These are phyloP conservation scores for Coelinius sp. DNA, from an alignment of 2,888 invertebrate genomes.

Conservation along the genomic window DNA sequence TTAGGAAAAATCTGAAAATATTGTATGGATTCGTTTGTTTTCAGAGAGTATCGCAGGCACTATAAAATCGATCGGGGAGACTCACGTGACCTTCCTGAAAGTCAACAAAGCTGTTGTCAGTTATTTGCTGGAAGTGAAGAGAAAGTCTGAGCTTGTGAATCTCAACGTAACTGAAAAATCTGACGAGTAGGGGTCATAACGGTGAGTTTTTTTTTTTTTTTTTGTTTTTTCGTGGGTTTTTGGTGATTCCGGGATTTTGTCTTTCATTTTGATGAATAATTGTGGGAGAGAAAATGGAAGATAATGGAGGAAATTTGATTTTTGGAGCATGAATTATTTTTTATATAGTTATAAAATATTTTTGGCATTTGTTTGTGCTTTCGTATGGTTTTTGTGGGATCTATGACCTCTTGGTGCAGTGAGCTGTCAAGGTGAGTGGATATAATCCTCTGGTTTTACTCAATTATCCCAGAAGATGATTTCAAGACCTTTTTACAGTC, in stretches of 20 bases:
- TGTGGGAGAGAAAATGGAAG: too few relatives aligned
- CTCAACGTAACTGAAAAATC: slow-evolving; percentile 2
- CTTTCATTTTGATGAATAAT: neutral
- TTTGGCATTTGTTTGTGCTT: neutral
- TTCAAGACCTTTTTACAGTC: too few relatives aligned
- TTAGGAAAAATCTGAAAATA: neutral
- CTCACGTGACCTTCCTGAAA: slow-evolving; percentile 71
- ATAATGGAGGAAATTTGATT: too few relatives aligned
- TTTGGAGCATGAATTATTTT: too few relatives aligned
- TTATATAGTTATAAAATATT: neutral
- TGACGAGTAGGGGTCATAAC: neutral
- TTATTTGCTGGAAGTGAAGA: slow-evolving; percentile 71
- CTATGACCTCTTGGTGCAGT: neutral
- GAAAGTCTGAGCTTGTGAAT: slow-evolving; percentile 40
- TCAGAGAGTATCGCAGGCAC: slow-evolving; percentile 71
- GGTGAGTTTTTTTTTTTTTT: neutral
- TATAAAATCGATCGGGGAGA: slow-evolving; percentile 66
- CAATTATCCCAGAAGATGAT: too few relatives aligned
- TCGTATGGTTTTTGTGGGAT: neutral
- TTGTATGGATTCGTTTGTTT: neutral
- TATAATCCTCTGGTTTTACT: neutral
- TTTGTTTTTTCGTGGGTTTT: neutral
- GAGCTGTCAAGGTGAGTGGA: neutral
- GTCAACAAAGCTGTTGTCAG: slow-evolving; percentile 72
- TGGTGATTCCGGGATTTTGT: neutral